Evolutionary conservation across 2,113 vertebrate species (phyloP), one percentile per base, ranked within the genome.

Genomic region (Vidua macroura): DNA sequence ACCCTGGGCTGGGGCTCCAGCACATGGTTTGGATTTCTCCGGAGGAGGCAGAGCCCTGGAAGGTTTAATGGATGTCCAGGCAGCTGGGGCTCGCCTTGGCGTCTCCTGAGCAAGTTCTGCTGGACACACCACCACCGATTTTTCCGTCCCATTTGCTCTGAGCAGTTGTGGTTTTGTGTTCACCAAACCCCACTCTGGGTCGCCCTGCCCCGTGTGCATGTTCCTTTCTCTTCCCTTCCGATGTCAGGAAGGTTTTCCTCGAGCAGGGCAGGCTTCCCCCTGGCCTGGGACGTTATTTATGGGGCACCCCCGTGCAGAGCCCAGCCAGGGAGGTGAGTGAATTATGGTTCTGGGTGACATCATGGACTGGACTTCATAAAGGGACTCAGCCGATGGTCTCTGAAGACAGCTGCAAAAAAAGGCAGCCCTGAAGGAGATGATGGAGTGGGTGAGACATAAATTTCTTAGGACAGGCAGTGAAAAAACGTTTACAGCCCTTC

Each of bases 391-490:
- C 93, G 92, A 94, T 56, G 82, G 94, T 97, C 96, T 97, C 96
- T 96, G 93, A 97, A 96, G 96, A 95, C 96, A 95, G 96, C 96
- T 97, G 95, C 37, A 44, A 96, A 87, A 90, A 95, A 95, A 97
- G 88, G 92, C 97, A 96, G 96, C 94, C 97, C 96, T 97, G 82
- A 86, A 97, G 96, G 97, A 95, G 95, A 97, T 98, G 98, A 98
- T 98, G 96, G 97, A 98, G 97, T 98, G 98, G 97, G 97, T 98
- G 98, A 98, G 97, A 98, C 96, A 98, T 98, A 97, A 97, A 98
- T 98, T 98, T 98, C 98, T 98, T 96, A 96, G 97, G 97, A 97
- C 97, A 98, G 96, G 97, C 96, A 97, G 95, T 94, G 97, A 97
- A 97, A 97, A 97, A 97, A 96, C 93, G 73, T 97, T 98, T 97